Evolutionary conservation across 2,113 vertebrate genomes (phyloP).

Genomic region (Acinonyx jubatus): DNA sequence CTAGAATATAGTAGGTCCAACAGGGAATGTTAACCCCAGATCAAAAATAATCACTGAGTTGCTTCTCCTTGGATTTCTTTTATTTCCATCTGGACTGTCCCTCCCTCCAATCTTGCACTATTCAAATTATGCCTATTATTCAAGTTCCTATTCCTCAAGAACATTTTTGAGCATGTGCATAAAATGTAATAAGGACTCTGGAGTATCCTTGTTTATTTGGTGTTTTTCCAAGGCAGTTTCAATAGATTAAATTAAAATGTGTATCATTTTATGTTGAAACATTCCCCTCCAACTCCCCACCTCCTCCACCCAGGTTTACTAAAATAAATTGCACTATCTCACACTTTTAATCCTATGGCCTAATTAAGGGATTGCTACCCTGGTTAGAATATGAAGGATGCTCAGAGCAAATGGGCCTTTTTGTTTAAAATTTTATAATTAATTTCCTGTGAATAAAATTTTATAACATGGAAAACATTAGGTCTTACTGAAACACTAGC

Average conservation of each 20-base stretch:
- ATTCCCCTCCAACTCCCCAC: not conserved
- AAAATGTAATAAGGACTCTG: slow-evolving; percentile 28
- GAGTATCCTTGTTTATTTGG: not conserved
- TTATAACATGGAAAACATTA: slow-evolving; percentile 47
- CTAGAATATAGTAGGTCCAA: not conserved
- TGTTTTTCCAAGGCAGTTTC: slow-evolving; percentile 13
- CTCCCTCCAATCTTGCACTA: not conserved
- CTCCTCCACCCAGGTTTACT: not conserved
- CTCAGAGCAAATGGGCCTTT: slow-evolving; percentile 27
- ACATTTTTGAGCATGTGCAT: not conserved
- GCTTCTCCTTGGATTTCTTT: not conserved
- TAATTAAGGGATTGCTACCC: slow-evolving; percentile 1
- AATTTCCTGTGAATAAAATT: slow-evolving; percentile 51
- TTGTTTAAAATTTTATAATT: slow-evolving; percentile 57
- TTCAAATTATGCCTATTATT: slow-evolving; percentile 23
- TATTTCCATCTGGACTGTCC: not conserved
- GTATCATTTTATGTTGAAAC: not conserved
- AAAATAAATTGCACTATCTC: slow-evolving; percentile 24
- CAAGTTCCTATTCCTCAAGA: not conserved
- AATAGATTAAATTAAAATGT: slow-evolving; percentile 28
- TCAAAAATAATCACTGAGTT: not conserved
- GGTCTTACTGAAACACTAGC: not conserved
- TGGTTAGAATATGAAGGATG: slow-evolving; percentile 6
- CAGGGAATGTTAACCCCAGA: not conserved
- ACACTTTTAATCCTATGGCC: slow-evolving; percentile 34